Evolutionary conservation across 2,113 vertebrate species (phyloP).

Genomic region (Mola mola): DNA sequence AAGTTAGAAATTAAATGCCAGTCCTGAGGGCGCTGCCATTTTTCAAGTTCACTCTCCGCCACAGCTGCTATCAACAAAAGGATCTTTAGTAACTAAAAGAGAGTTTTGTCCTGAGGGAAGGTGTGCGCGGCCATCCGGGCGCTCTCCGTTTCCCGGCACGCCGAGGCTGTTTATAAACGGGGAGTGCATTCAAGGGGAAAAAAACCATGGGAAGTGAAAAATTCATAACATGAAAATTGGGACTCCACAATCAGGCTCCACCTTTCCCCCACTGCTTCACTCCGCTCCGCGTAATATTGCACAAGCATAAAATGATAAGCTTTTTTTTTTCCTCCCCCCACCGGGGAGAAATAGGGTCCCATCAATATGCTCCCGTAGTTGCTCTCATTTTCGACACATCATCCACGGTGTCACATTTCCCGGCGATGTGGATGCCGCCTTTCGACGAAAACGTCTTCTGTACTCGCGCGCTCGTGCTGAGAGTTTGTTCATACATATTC

Average conservation of each 20-base stretch:
- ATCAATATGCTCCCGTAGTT: constrained; percentile 28
- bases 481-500: constrained; percentile 65
- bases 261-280: background rate
- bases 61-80: constrained; percentile 47
- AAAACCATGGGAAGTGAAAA: too few species aligned
- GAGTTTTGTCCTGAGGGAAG: constrained; percentile 23
- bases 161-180: constrained; percentile 3
- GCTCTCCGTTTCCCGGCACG: constrained; percentile 12
- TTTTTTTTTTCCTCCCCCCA: constrained; percentile 9
- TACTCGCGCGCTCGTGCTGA: constrained; percentile 50
- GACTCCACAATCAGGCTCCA: background rate
- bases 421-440: constrained; percentile 33
- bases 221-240: too few species aligned
- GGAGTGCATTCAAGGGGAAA: background rate
- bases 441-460: constrained; percentile 58
- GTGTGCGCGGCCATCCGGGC: constrained; percentile 12
- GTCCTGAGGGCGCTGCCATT: constrained; percentile 57
- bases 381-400: constrained; percentile 47
- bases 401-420: constrained; percentile 44
- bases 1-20: constrained; percentile 72
- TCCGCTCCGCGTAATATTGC: constrained; percentile 12
- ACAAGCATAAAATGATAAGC: constrained; percentile 33
- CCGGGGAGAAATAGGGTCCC: constrained; percentile 29
- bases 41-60: constrained; percentile 49
- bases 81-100: constrained; percentile 50